Conservation (phyloP, 2,797 vertebrate species). For the Phyllotis vaccarum region DNA sequence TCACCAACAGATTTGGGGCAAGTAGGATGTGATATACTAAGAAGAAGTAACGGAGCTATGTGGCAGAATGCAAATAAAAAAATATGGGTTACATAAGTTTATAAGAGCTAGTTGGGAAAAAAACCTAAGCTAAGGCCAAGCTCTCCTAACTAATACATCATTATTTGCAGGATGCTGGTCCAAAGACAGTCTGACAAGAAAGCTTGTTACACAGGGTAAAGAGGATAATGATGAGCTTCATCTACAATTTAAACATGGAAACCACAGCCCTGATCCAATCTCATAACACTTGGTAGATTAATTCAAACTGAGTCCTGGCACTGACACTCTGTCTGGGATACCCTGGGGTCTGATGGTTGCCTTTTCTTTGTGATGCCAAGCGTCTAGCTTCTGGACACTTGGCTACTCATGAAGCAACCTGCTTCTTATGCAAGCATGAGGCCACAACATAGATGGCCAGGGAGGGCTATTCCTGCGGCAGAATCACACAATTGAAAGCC, state of each 20-base stretch:
- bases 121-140: not conserved
- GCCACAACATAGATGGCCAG: rapidly evolving
- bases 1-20: not conserved
- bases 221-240: not conserved
- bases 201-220: not conserved
- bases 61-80: not conserved
- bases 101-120: not conserved
- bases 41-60: not conserved
- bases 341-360: rapidly evolving
- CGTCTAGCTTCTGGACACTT: not conserved
- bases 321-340: not conserved
- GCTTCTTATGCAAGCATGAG: rapidly evolving
- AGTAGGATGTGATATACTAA: not conserved
- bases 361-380: not conserved
- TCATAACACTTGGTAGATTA: not conserved
- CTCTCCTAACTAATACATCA: not conserved
- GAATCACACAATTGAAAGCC: not conserved
- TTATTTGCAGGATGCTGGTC: not conserved
- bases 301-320: not conserved
- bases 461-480: rapidly evolving
- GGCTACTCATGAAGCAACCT: not conserved
- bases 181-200: not conserved
- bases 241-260: not conserved
- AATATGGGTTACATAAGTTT: not conserved
- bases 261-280: not conserved